These are phyloP conservation scores for Nylanderia fulva DNA, from an alignment of 1,140 invertebrate species.

Conservation along the genomic window DNA sequence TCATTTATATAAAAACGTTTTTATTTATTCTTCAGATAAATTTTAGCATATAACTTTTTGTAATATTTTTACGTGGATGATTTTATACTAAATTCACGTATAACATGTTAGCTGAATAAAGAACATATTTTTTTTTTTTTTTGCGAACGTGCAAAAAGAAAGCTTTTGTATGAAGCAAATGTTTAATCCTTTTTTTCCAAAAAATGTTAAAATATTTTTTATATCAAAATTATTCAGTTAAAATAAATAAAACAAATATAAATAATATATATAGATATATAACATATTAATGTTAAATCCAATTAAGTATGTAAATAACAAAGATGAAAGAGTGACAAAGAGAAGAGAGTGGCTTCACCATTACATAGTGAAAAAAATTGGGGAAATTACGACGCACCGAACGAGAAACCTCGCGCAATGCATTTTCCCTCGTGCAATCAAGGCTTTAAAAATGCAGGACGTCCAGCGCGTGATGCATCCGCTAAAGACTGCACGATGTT, in stretches of 20 bases:
- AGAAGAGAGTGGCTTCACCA: too few relatives aligned
- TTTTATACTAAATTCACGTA: not conserved
- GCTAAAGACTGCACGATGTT: conserved; percentile 53
- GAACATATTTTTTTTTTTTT: conserved; percentile 1
- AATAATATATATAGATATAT: not conserved
- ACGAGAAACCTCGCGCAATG: not conserved
- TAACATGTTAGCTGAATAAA: not conserved
- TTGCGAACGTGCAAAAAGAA: not conserved
- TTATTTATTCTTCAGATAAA: not conserved
- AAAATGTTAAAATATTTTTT: conserved; percentile 29
- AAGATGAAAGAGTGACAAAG: conserved; percentile 11
- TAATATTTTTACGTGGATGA: not conserved
- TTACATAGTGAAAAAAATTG: conserved; percentile 12
- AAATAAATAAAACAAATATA: conserved; percentile 21
- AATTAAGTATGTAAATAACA: conserved; percentile 10
- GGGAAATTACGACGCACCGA: conserved; percentile 20
- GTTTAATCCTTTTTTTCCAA: not conserved
- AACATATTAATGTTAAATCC: conserved; percentile 23
- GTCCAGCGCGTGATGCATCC: conserved; percentile 30
- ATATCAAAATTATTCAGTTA: conserved; percentile 3
- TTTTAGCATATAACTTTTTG: not conserved
- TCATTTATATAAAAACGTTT: not conserved
- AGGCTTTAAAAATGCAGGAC: conserved; percentile 53
- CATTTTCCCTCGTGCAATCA: conserved; percentile 41
- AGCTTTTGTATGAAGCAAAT: not conserved